Percentiles rank a stretch among this genome's conserved stretches.
Evolutionary conservation across 2,797 vertebrate species (phyloP).

Genomic region (Acestrorhynchus altus): DNA sequence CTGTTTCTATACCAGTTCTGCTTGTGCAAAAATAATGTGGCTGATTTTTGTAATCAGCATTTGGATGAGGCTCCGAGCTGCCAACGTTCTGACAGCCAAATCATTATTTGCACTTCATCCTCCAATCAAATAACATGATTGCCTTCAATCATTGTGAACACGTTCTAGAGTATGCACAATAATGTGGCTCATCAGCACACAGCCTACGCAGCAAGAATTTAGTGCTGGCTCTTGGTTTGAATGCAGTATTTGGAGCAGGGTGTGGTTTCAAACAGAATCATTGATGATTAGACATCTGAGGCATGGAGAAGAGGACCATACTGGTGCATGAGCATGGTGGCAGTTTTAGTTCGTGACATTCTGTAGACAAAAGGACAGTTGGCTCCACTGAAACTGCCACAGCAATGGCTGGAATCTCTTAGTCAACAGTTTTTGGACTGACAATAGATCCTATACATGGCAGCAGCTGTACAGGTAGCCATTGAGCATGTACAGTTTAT

Average conservation of each 20-base stretch:
- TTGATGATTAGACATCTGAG: slow-evolving; percentile 51
- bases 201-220: slow-evolving; percentile 25
- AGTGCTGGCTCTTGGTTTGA: slow-evolving; percentile 19
- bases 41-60: slow-evolving; percentile 51
- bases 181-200: slow-evolving; percentile 39
- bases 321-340: slow-evolving; percentile 15
- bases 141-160: slow-evolving; percentile 52
- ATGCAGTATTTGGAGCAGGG: slow-evolving; percentile 13
- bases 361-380: slow-evolving; percentile 34
- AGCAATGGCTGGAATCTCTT: slow-evolving; percentile 8
- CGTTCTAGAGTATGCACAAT: slow-evolving; percentile 31
- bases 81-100: slow-evolving; percentile 48
- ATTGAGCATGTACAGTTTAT: neutral
- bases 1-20: neutral
- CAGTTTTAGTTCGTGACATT: slow-evolving; percentile 33
- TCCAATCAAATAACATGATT: slow-evolving; percentile 56
- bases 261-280: slow-evolving; percentile 47
- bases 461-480: neutral
- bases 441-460: slow-evolving; percentile 13
- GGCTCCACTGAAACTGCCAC: slow-evolving; percentile 23
- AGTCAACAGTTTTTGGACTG: slow-evolving; percentile 28
- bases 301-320: slow-evolving; percentile 18
- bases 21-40: slow-evolving; percentile 32
- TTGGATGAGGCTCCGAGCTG: slow-evolving; percentile 37
- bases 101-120: slow-evolving; percentile 58